phyloP scores from a whole-genome alignment of 37 sponge, comb jelly and placozoan species.

The Aplysina aerophoba region DNA sequence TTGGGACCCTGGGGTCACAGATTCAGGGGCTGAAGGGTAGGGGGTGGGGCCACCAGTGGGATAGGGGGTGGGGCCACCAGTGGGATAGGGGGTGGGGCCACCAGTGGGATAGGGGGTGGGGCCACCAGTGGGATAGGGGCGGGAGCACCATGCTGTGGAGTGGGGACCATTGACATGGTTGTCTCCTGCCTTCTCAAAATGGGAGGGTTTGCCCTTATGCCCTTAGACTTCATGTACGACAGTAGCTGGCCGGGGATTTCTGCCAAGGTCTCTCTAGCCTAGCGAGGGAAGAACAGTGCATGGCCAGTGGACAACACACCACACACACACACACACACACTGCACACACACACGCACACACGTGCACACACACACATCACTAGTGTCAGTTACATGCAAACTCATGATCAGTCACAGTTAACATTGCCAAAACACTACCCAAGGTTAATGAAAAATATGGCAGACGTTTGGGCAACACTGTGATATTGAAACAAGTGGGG shows the following conservation, averaged over 20 bases:
- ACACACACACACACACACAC: neutral
- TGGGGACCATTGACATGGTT: neutral
- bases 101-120: slow-evolving; percentile 4
- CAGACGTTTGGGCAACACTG: too few relatives aligned
- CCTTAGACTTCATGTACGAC: slow-evolving; percentile 67
- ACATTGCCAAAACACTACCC: too few relatives aligned
- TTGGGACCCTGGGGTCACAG: too few relatives aligned
- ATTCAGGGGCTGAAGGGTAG: too few relatives aligned
- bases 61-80: neutral
- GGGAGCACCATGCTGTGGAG: neutral
- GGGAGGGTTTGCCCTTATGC: slow-evolving; percentile 79
- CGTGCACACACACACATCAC: slow-evolving; percentile 10
- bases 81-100: neutral
- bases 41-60: too few relatives aligned
- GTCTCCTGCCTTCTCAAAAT: slow-evolving; percentile 34
- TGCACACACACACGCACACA: neutral
- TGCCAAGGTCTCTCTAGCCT: slow-evolving; percentile 89
- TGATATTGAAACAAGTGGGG: too few relatives aligned
- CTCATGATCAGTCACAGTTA: too few relatives aligned
- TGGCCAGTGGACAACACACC: neutral
- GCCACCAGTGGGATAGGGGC: too few relatives aligned
- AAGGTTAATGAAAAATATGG: too few relatives aligned
- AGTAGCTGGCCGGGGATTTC: slow-evolving; percentile 84
- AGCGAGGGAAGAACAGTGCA: neutral
- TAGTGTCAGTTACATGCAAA: slow-evolving; percentile 17